Evolutionary conservation across 2,113 vertebrate genomes (phyloP).

Genomic region (Epinephelus lanceolatus): DNA sequence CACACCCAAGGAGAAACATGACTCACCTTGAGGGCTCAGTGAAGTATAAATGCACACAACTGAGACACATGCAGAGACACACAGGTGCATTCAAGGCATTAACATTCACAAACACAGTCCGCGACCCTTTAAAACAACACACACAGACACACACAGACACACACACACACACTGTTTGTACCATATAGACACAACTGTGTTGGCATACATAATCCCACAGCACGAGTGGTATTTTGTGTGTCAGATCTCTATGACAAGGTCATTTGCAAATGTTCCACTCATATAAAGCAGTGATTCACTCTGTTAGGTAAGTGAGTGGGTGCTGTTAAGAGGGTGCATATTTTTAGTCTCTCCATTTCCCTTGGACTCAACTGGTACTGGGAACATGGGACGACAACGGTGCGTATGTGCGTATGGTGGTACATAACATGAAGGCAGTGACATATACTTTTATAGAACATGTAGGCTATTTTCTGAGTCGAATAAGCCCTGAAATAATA

Average conservation of each 20-base stretch:
- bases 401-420: not conserved
- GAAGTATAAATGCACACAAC: conserved; percentile 16
- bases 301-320: conserved; percentile 81
- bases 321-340: conserved; percentile 67
- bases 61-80: conserved; percentile 10
- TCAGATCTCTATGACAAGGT: conserved; percentile 72
- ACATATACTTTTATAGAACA: not conserved
- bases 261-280: conserved; percentile 70
- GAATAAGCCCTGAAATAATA: not conserved
- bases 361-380: conserved; percentile 45
- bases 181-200: conserved; percentile 9
- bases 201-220: conserved; percentile 30
- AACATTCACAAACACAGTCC: conserved; percentile 9
- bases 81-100: not conserved
- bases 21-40: conserved; percentile 48
- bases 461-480: not conserved
- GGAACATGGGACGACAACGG: conserved; percentile 29
- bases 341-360: conserved; percentile 73
- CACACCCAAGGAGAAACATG: conserved; percentile 32
- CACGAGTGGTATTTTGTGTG: conserved; percentile 44
- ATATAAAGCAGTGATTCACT: conserved; percentile 75
- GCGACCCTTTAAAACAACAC: not conserved
- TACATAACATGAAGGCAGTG: not conserved
- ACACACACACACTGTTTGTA: conserved; percentile 3
- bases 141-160: not conserved